Evolutionary conservation across 2,113 vertebrate species (phyloP).

Genomic region (Rhineura floridana): DNA sequence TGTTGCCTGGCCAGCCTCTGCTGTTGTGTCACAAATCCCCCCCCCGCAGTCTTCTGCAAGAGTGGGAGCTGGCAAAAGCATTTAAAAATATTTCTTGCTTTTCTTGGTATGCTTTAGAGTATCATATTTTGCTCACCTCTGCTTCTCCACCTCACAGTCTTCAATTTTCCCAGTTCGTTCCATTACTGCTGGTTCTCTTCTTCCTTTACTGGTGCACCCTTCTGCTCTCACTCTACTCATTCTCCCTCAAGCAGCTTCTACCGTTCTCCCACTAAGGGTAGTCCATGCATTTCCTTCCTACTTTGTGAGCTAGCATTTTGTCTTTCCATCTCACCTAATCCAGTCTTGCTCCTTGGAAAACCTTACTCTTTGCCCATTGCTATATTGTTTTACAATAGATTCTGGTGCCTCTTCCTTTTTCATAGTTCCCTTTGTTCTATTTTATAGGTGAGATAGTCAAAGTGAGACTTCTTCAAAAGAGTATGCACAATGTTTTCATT

Average conservation of each 20-base stretch:
- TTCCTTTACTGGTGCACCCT: background rate
- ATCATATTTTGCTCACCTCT: background rate
- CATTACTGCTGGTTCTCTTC: background rate
- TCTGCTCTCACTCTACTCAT: background rate
- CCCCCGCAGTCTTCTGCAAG: background rate
- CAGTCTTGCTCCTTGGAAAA: background rate
- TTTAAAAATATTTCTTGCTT: background rate
- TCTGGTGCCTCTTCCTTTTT: background rate
- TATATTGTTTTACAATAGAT: background rate
- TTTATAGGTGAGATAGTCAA: background rate
- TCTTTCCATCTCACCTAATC: background rate
- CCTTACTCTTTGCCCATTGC: background rate
- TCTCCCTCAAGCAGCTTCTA: background rate
- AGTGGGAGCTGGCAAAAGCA: background rate
- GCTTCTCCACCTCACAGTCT: background rate
- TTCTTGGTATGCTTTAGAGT: background rate
- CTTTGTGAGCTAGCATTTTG: background rate
- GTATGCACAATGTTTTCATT: background rate
- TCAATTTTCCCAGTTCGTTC: background rate
- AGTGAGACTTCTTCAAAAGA: background rate
- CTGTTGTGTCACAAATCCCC: background rate
- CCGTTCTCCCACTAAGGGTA: too few species aligned
- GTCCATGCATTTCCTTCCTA: background rate
- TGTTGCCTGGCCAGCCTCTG: background rate
- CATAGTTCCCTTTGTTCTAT: background rate